Evolutionary conservation across 2,888 invertebrate genomes (phyloP).

Genomic region (Tipula vernalis): DNA sequence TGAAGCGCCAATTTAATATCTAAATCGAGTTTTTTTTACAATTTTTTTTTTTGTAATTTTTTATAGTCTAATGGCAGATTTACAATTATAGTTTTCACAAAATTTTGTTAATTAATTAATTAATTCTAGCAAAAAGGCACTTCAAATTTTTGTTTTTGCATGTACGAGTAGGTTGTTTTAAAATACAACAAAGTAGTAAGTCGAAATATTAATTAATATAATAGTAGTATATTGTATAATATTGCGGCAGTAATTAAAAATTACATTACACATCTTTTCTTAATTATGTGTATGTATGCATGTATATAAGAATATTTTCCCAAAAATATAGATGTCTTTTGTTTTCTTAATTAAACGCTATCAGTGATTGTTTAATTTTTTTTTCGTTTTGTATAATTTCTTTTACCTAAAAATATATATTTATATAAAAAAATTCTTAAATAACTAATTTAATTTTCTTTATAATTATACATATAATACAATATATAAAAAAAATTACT

Average conservation of each 20-base stretch:
- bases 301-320: neutral
- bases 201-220: neutral
- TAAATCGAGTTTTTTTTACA: neutral
- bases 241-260: neutral
- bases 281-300: neutral
- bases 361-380: neutral
- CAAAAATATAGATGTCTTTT: neutral
- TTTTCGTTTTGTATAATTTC: neutral
- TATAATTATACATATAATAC: neutral
- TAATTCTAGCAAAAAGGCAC: neutral
- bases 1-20: neutral
- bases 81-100: neutral
- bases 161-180: neutral
- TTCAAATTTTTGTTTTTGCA: neutral
- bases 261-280: neutral
- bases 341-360: neutral
- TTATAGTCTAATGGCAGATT: neutral
- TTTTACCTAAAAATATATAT: neutral
- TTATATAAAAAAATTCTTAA: neutral
- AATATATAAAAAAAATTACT: conserved; percentile 8
- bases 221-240: neutral
- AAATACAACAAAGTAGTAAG: neutral
- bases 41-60: neutral
- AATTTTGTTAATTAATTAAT: neutral
- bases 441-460: neutral